A percentile compares a stretch with the other conserved stretches of the same genome.
Conservation (phyloP, 2,888 invertebrate genomes). For the Eupithecia inturbata region DNA sequence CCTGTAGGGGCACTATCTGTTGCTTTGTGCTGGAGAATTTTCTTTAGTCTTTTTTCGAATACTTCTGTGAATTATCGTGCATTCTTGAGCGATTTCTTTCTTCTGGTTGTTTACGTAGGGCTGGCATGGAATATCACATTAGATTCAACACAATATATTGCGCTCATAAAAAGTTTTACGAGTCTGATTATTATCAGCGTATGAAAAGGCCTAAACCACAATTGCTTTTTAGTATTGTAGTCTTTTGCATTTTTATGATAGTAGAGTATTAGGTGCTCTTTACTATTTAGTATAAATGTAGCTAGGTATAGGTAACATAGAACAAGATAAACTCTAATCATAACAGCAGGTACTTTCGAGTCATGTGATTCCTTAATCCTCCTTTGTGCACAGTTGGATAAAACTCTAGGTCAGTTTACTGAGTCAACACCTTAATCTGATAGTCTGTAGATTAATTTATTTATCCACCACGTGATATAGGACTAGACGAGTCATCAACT, state of each 20-base stretch:
- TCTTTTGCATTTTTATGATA: neutral
- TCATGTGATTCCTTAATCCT: slow-evolving; percentile 10
- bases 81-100: neutral
- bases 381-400: slow-evolving; percentile 14
- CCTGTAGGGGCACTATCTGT: slow-evolving; percentile 59
- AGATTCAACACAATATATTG: neutral
- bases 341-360: neutral
- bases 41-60: neutral
- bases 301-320: no score
- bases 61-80: neutral
- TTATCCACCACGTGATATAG: slow-evolving; percentile 14
- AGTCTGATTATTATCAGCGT: neutral
- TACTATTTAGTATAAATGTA: neutral
- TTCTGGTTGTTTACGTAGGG: neutral
- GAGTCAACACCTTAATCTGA: slow-evolving; percentile 14
- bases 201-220: neutral
- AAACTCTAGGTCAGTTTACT: slow-evolving; percentile 12
- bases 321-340: neutral
- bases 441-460: slow-evolving; percentile 17
- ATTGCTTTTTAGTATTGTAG: neutral
- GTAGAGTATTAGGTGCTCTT: neutral
- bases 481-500: neutral
- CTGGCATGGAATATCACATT: neutral
- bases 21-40: slow-evolving; percentile 14
- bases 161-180: neutral